Conservation (phyloP, 1,140 invertebrate genomes). For the Tetramorium alpestre region DNA sequence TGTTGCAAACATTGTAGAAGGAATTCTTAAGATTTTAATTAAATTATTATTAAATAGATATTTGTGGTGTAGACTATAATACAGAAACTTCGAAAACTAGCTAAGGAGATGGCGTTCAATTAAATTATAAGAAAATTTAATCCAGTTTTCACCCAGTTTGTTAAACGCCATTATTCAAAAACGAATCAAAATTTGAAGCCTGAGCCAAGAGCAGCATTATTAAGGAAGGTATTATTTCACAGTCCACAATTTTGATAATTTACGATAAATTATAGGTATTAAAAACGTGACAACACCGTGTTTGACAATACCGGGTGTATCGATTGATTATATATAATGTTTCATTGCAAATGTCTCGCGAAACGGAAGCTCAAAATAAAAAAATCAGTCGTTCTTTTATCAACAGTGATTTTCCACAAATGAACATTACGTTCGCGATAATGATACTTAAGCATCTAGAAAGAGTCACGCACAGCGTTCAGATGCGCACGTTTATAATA, state of each 20-base stretch:
- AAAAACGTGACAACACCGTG: background rate
- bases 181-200: background rate
- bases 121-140: background rate
- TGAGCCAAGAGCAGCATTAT: background rate
- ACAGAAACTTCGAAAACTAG: background rate
- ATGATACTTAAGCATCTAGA: constrained; percentile 28
- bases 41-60: background rate
- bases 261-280: constrained; percentile 28
- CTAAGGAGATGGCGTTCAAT: background rate
- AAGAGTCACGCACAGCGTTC: background rate
- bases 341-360: background rate
- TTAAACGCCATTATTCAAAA: constrained; percentile 2
- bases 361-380: background rate
- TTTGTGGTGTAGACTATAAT: background rate
- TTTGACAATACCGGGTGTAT: background rate
- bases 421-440: constrained; percentile 11
- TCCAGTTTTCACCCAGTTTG: background rate
- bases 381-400: background rate
- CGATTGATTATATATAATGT: background rate
- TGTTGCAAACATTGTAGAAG: background rate
- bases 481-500: background rate
- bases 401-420: constrained; percentile 13
- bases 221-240: background rate
- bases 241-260: background rate
- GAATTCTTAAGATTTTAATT: background rate